These are phyloP conservation scores for Clivina fossor DNA, from an alignment of 2,888 invertebrate genomes.

Conservation along the genomic window DNA sequence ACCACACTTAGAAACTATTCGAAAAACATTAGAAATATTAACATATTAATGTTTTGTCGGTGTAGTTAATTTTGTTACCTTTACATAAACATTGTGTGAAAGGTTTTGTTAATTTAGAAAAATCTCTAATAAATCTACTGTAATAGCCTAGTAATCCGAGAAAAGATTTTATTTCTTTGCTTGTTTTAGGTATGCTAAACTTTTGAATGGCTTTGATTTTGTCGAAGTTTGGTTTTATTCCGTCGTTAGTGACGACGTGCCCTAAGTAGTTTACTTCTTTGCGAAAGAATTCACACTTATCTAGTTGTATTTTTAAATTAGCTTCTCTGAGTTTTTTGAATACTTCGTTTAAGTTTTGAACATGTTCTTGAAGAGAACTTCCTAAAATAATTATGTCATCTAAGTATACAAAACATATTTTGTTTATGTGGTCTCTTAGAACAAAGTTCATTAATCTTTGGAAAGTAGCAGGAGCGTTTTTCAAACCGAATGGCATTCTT, in stretches of 20 bases:
- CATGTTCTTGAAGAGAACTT: slow-evolving; percentile 27
- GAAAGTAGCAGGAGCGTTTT: slow-evolving; percentile 32
- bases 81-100: too few species aligned
- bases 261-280: too few species aligned
- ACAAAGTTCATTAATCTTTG: slow-evolving; percentile 33
- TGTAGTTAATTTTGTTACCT: too few species aligned
- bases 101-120: too few species aligned
- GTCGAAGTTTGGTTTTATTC: too few species aligned
- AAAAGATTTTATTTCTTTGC: background rate
- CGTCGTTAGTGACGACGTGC: too few species aligned
- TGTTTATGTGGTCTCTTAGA: slow-evolving; percentile 25
- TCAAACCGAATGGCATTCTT: slow-evolving; percentile 35
- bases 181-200: background rate
- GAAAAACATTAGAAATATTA: too few species aligned
- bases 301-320: slow-evolving; percentile 30
- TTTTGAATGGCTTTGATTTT: slow-evolving; percentile 1
- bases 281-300: background rate
- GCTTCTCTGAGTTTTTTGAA: slow-evolving; percentile 28
- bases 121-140: too few species aligned
- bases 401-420: slow-evolving; percentile 29
- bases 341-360: slow-evolving; percentile 25
- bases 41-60: too few species aligned
- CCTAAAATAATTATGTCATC: slow-evolving; percentile 33
- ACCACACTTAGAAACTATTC: too few species aligned
- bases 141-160: too few species aligned